Evolutionary conservation across 2,888 invertebrate species (phyloP).

Genomic region (Pseudoips prasinana): DNA sequence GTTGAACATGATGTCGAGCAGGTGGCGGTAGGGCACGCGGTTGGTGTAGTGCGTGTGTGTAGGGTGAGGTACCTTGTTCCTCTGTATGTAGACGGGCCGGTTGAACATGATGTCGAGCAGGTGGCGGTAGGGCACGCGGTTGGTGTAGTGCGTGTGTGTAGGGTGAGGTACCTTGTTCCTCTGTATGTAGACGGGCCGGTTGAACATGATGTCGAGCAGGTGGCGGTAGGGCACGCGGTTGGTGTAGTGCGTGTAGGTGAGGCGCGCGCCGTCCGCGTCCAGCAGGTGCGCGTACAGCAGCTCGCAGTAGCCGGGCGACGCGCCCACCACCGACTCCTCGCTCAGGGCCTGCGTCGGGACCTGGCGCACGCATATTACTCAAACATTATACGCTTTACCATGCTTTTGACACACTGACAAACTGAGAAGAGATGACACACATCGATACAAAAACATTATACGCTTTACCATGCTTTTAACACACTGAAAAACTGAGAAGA

Average conservation of each 20-base stretch:
- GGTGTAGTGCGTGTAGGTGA: constrained; percentile 91
- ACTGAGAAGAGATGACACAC: too few relatives aligned
- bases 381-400: too few relatives aligned
- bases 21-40: constrained; percentile 85
- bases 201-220: constrained; percentile 90
- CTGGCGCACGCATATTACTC: too few relatives aligned
- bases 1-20: too few relatives aligned
- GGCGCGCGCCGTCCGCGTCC: constrained; percentile 89
- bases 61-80: too few relatives aligned
- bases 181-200: constrained; percentile 89
- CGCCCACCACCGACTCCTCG: constrained; percentile 54
- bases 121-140: constrained; percentile 86
- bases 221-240: constrained; percentile 88
- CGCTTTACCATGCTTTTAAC: too few relatives aligned
- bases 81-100: too few relatives aligned
- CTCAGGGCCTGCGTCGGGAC: constrained; percentile 88
- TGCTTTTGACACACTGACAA: too few relatives aligned
- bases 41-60: too few relatives aligned
- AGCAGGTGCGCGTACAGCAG: constrained; percentile 90
- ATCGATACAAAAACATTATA: too few relatives aligned
- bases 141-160: constrained; percentile 91
- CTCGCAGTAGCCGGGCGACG: constrained; percentile 84
- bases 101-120: too few relatives aligned
- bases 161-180: constrained; percentile 84
- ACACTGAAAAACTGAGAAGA: too few relatives aligned